These are phyloP conservation scores for Apodemus speciosus DNA, from an alignment of 2,113 vertebrate genomes.

Conservation along the genomic window DNA sequence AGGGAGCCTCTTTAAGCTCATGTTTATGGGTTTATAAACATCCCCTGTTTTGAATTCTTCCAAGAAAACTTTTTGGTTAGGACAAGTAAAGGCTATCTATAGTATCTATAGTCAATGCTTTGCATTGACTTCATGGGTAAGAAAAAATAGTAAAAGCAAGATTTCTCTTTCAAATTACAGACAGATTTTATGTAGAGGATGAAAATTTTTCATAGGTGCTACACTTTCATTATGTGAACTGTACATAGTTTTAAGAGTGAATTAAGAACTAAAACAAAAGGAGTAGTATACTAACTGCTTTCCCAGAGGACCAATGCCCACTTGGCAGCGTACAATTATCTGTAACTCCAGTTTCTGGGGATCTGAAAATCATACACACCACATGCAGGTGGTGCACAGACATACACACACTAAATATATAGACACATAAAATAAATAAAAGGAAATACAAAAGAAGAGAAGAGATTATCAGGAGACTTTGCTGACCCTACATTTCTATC, in stretches of 20 bases:
- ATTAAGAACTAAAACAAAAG: neutral
- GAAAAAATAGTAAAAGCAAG: neutral
- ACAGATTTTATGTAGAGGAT: neutral
- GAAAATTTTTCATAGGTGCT: neutral
- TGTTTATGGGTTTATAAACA: slow-evolving; percentile 40
- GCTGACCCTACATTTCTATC: neutral
- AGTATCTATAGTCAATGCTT: neutral
- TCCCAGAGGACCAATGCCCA: neutral
- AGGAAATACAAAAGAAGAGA: neutral
- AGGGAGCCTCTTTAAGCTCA: neutral
- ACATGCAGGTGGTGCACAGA: neutral
- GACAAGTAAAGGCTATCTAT: slow-evolving; percentile 23
- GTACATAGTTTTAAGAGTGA: slow-evolving; percentile 44
- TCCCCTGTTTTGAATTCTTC: neutral
- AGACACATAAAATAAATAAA: neutral
- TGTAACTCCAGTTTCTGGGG: neutral
- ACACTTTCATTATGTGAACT: neutral
- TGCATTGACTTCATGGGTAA: neutral
- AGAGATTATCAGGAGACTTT: neutral
- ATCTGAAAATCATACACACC: neutral
- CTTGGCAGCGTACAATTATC: neutral
- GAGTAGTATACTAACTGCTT: neutral
- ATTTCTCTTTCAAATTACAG: neutral
- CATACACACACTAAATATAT: neutral
- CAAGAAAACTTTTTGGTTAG: neutral